Evolutionary conservation across 2,113 vertebrate species (phyloP).

Genomic region (Rhabdomys dilectus): DNA sequence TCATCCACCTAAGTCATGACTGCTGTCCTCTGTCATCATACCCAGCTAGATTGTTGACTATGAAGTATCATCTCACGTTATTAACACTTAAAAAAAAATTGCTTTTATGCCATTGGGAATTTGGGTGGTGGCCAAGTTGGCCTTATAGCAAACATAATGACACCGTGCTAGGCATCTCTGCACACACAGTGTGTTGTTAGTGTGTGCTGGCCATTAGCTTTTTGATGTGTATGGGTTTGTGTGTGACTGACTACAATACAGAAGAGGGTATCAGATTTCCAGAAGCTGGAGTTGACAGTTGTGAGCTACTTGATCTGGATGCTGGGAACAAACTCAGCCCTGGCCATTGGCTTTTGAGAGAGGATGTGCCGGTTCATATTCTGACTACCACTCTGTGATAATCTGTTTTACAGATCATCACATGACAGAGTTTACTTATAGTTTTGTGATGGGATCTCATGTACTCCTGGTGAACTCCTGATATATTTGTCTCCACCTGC

Average conservation of each 20-base stretch:
- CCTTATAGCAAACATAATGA: conserved; percentile 4
- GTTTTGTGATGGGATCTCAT: neutral
- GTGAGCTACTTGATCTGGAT: neutral
- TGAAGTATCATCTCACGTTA: neutral
- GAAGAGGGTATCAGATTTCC: neutral
- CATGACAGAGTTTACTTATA: neutral
- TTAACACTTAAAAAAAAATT: neutral
- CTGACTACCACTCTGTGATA: neutral
- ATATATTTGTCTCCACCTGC: neutral
- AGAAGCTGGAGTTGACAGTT: neutral
- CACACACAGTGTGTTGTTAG: neutral
- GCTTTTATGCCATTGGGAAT: neutral
- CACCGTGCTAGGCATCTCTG: neutral
- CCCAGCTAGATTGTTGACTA: neutral
- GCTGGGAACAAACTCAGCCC: neutral
- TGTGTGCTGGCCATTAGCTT: neutral
- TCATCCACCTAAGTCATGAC: neutral
- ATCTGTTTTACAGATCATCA: neutral
- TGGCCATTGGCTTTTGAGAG: conserved; percentile 27
- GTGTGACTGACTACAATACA: neutral
- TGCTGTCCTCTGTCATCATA: neutral
- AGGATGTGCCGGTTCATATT: neutral
- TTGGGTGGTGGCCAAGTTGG: neutral
- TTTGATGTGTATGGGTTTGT: neutral
- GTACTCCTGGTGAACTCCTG: neutral